These are phyloP conservation scores for Cataglyphis albicans DNA, from an alignment of 2,888 invertebrate genomes.

Conservation along the genomic window DNA sequence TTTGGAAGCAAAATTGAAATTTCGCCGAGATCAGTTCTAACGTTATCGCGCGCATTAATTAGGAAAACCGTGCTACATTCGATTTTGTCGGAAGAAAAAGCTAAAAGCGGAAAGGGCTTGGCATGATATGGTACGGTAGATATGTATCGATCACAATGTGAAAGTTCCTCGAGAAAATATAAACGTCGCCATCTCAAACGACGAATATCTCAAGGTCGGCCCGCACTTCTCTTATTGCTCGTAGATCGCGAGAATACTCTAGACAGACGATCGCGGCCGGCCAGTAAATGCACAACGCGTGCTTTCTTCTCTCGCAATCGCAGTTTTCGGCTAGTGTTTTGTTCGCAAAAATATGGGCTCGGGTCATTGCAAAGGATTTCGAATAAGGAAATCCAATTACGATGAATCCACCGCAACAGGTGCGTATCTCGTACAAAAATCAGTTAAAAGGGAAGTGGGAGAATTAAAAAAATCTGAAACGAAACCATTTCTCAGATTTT, in stretches of 20 bases:
- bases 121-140: too few relatives aligned
- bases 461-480: background rate
- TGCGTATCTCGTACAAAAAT: conserved; percentile 4
- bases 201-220: conserved; percentile 20
- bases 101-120: background rate
- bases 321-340: background rate
- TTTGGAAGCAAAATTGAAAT: background rate
- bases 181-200: background rate
- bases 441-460: background rate
- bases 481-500: background rate
- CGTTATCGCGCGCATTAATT: background rate
- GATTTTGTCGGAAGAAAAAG: background rate
- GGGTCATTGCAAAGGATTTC: conserved; percentile 10
- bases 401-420: conserved; percentile 36
- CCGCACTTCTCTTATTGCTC: background rate
- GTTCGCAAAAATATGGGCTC: conserved; percentile 22
- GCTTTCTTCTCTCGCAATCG: background rate
- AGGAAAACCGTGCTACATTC: background rate
- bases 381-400: background rate
- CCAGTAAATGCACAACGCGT: background rate
- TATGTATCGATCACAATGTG: background rate
- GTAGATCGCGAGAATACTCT: background rate
- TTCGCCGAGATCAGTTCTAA: background rate
- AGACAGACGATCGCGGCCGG: background rate
- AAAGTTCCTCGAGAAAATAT: conserved; percentile 9